These are phyloP conservation scores for Drosophila lacicola DNA, from an alignment of 2,888 invertebrate genomes.

Conservation along the genomic window DNA sequence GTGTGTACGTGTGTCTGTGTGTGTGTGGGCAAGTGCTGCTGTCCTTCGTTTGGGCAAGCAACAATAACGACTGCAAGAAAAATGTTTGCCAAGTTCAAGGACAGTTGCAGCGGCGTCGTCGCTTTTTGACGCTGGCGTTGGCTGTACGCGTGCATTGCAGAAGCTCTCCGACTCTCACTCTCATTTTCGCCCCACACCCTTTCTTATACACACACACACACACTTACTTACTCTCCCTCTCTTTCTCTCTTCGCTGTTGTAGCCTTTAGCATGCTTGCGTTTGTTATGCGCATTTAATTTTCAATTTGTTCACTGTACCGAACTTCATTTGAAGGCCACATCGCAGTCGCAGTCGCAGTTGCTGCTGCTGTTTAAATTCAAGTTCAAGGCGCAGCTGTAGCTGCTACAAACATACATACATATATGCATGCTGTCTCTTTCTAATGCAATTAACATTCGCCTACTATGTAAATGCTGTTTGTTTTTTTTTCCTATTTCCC, in stretches of 20 bases:
- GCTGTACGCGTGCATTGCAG: constrained; percentile 65
- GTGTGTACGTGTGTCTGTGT: constrained; percentile 1
- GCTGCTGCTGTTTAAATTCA: constrained; percentile 41
- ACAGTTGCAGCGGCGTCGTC: constrained; percentile 69
- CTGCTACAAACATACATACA: neutral
- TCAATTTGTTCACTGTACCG: constrained; percentile 57
- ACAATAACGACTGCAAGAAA: constrained; percentile 27
- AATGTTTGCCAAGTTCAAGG: constrained; percentile 76
- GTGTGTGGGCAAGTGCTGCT: constrained; percentile 25
- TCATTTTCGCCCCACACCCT: constrained; percentile 7
- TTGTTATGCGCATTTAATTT: constrained; percentile 69
- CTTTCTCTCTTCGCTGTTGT: constrained; percentile 16
- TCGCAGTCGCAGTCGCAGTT: constrained; percentile 26
- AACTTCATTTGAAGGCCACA: constrained; percentile 68
- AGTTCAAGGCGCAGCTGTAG: constrained; percentile 55
- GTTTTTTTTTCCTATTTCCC: neutral
- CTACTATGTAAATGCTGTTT: constrained; percentile 21
- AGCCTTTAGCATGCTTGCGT: constrained; percentile 32
- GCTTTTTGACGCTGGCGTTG: constrained; percentile 69
- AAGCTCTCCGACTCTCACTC: constrained; percentile 23
- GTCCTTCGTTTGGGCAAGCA: constrained; percentile 45
- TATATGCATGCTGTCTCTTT: constrained; percentile 30
- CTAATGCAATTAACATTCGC: constrained; percentile 56
- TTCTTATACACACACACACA: neutral
- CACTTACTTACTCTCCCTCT: neutral